Evolutionary conservation across 2,888 invertebrate genomes (phyloP), one percentile per base, ranked within the genome.

Genomic region (Ectemnius lituratus): DNA sequence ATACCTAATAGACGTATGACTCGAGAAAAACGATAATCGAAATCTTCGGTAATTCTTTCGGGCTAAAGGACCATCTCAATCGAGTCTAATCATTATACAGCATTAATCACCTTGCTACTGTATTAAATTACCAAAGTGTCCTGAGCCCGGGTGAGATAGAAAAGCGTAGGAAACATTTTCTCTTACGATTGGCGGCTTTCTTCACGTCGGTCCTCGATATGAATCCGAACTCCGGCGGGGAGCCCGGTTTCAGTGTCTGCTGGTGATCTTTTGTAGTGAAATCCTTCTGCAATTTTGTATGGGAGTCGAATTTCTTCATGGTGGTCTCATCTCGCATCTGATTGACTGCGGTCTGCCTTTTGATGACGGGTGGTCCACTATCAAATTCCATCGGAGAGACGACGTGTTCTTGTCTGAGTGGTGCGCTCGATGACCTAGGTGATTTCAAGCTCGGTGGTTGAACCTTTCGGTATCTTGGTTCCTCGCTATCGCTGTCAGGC

Each of bases 381-480:
- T 94, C 94, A 79, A 94, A 94, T 81, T 94, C 93, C 92, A 94
- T 92, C 11, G 94, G 94, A 0, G 94, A 93, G 14, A 92, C 86
- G 8, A 94, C 92, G 63, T 93, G 88, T 80, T 92, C 92, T 59
- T 80, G 80, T 6, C 82, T 65, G 16, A 76, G 69, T 0, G 83
- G 79, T 0, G 76, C 72, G 16, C 79, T 81, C 11, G 64, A 72
- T 0, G 93, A 92, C 71, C 93, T 91, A 0, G 87, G 80, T 2
- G 91, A 84, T 62, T 79, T 83, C 14, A 90, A 86, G 11, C 84
- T 77, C 0, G 94, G 94, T 11, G 94, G 92, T 45, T 92, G 92
- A n/a, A 95, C 94, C 83, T 92, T 93, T 23, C 94, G 92, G 83
- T 93, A 95, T 23, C 92, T 92, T 1, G 93, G 92, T 60, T 93